Conservation (phyloP, 2,888 invertebrate genomes). For the Pyrocoelia pectoralis region DNA sequence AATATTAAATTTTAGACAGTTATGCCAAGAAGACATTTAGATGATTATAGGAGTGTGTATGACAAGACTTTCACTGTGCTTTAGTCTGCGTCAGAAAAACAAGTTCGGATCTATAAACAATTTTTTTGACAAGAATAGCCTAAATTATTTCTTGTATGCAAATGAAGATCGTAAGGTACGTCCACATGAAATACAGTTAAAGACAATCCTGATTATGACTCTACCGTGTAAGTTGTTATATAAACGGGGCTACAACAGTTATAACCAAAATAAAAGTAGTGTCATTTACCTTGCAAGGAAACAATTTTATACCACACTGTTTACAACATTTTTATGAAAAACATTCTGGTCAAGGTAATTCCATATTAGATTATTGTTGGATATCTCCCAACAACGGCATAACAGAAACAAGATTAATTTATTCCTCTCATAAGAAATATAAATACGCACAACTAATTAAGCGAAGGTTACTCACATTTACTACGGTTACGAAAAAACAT, state of each 20-base stretch:
- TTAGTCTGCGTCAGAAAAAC: background rate
- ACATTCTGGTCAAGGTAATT: background rate
- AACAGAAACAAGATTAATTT: too few relatives aligned
- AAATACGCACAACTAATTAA: background rate
- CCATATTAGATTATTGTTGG: background rate
- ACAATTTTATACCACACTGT: background rate
- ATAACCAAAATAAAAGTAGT: background rate
- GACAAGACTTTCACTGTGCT: too few relatives aligned
- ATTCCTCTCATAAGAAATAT: background rate
- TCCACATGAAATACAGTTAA: background rate
- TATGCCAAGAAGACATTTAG: too few relatives aligned
- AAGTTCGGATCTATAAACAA: background rate
- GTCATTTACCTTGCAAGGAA: slow-evolving; percentile 1
- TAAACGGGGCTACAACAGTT: background rate
- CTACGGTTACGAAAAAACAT: too few relatives aligned
- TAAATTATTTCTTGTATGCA: background rate
- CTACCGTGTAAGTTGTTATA: background rate
- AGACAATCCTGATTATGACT: background rate
- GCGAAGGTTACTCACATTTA: too few relatives aligned
- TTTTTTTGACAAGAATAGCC: background rate
- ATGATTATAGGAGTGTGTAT: too few relatives aligned
- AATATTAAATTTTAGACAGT: too few relatives aligned
- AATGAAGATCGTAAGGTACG: background rate
- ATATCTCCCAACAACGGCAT: too few relatives aligned
- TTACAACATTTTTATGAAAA: background rate